These are phyloP conservation scores for Eonycteris spelaea DNA, from an alignment of 2,113 vertebrate genomes.

Conservation along the genomic window DNA sequence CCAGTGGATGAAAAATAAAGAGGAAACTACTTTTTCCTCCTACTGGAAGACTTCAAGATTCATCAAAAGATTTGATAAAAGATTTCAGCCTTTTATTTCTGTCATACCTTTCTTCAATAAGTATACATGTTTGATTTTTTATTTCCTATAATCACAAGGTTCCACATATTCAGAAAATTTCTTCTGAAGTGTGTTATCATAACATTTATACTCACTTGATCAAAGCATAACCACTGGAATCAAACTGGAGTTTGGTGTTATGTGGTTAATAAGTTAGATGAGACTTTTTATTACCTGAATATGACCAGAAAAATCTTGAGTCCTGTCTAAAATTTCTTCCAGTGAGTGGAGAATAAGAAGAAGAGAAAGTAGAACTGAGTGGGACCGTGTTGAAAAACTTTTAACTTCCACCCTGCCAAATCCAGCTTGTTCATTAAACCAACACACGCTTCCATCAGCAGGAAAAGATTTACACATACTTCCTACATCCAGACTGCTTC, in stretches of 20 bases:
- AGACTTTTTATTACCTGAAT: not conserved
- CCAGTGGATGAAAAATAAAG: not conserved
- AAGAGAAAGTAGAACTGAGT: not conserved
- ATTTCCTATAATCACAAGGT: not conserved
- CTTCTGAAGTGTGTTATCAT: not conserved
- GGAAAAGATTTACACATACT: not conserved
- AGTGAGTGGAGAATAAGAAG: not conserved
- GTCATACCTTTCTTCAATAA: not conserved
- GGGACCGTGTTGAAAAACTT: not conserved
- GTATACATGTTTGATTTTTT: not conserved
- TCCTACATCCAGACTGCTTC: not conserved
- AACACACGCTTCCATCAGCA: not conserved
- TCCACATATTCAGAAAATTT: not conserved
- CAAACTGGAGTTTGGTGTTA: not conserved
- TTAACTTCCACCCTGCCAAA: not conserved
- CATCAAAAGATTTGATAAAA: not conserved
- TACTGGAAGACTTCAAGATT: not conserved
- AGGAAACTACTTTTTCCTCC: not conserved
- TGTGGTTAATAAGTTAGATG: not conserved
- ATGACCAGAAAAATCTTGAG: not conserved
- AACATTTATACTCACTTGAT: not conserved
- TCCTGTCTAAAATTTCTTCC: not conserved
- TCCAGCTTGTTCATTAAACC: not conserved
- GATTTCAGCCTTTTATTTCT: not conserved
- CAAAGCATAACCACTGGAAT: not conserved